These are phyloP conservation scores for Lota lota DNA, from an alignment of 2,113 vertebrate genomes.

Conservation along the genomic window DNA sequence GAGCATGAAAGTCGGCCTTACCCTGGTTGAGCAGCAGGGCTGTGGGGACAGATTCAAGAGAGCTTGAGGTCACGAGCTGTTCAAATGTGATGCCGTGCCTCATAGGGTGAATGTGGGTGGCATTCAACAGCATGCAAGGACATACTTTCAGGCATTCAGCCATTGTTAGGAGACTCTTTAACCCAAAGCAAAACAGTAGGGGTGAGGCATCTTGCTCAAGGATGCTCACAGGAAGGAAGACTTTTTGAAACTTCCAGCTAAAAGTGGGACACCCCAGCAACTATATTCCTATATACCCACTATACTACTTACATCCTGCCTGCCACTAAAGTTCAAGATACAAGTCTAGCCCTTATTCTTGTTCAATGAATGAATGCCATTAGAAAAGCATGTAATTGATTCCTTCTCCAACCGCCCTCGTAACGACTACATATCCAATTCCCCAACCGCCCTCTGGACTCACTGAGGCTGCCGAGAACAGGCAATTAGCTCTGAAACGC, in stretches of 20 bases:
- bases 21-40: slow-evolving; percentile 82
- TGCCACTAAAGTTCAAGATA: no score
- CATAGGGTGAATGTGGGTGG: neutral
- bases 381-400: slow-evolving; percentile 12
- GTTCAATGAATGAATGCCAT: slow-evolving; percentile 2
- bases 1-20: slow-evolving; percentile 60
- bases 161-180: no score
- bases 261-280: no score
- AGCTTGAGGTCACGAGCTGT: slow-evolving; percentile 30
- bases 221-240: no score
- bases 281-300: no score
- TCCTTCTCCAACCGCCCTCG: slow-evolving; percentile 5
- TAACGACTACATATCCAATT: slow-evolving; percentile 20
- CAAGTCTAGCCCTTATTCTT: no score
- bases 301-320: no score
- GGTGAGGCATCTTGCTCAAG: no score
- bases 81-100: neutral
- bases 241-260: no score
- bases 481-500: slow-evolving; percentile 4
- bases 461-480: slow-evolving; percentile 1
- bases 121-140: neutral
- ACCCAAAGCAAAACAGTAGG: no score
- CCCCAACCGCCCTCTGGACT: slow-evolving; percentile 7
- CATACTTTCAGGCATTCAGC: no score
- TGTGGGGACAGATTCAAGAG: slow-evolving; percentile 53